Conservation (phyloP, 2,113 vertebrate genomes). For the Gobiocypris rarus region DNA sequence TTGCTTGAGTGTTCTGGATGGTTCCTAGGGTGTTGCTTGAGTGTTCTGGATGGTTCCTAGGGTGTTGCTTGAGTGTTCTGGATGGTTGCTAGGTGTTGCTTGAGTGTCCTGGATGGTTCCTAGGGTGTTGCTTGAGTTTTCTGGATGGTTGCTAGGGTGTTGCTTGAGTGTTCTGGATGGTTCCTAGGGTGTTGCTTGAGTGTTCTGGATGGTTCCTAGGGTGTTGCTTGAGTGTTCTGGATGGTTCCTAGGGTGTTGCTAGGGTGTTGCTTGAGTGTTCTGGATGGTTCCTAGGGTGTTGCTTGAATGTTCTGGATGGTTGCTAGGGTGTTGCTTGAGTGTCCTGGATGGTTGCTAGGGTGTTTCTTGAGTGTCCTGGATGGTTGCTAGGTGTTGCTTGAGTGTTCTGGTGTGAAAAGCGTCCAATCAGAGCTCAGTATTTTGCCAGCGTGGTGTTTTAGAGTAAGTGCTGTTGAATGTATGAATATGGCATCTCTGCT, state of each 20-base stretch:
- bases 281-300: too few species aligned
- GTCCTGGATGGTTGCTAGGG: background rate
- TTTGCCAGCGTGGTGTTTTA: slow-evolving; percentile 68
- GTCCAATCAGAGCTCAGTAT: too few species aligned
- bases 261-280: too few species aligned
- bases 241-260: too few species aligned
- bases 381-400: slow-evolving; percentile 67
- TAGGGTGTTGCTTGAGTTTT: too few species aligned
- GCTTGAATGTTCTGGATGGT: background rate
- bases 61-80: too few species aligned
- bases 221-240: slow-evolving; percentile 67
- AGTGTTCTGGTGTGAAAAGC: background rate
- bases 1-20: too few species aligned
- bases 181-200: slow-evolving; percentile 67
- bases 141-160: background rate
- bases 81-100: too few species aligned
- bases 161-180: background rate
- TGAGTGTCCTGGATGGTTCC: too few species aligned
- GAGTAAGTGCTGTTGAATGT: slow-evolving; percentile 77
- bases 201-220: background rate
- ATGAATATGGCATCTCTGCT: slow-evolving; percentile 84
- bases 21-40: too few species aligned
- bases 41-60: too few species aligned
- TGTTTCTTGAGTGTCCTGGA: slow-evolving; percentile 66
- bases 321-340: background rate